A percentile compares a stretch with the other conserved stretches of the same genome.
Evolutionary conservation across 2,888 invertebrate genomes (phyloP).

Genomic region (Dynastes grantii): DNA sequence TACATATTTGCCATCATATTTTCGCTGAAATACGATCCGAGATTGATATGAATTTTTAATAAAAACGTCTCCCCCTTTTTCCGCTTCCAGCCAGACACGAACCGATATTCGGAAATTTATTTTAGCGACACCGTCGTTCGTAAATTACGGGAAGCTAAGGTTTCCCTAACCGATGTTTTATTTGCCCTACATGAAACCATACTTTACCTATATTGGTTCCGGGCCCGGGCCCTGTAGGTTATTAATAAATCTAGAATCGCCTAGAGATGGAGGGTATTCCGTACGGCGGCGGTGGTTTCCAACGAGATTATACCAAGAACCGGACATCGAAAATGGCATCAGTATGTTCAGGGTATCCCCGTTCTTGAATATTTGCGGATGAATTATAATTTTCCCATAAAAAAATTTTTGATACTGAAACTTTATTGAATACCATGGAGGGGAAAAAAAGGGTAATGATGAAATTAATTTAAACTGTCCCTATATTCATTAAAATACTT

Average conservation of each 20-base stretch:
- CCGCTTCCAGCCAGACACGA: constrained; percentile 26
- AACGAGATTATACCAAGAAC: constrained; percentile 17
- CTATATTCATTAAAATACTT: no score
- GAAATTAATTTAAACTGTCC: neutral
- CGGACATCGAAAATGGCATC: constrained; percentile 17
- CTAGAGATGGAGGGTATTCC: constrained; percentile 16
- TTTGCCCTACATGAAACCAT: constrained; percentile 37
- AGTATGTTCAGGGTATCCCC: neutral
- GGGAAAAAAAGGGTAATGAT: neutral
- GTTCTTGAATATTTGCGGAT: constrained; percentile 17
- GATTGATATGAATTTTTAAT: constrained; percentile 48
- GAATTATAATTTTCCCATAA: constrained; percentile 26
- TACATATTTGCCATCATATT: constrained; percentile 41
- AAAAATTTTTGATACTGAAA: constrained; percentile 16
- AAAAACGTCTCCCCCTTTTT: constrained; percentile 40
- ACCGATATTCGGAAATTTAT: constrained; percentile 45
- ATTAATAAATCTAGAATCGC: constrained; percentile 43
- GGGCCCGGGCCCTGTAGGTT: constrained; percentile 32
- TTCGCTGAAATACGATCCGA: constrained; percentile 35
- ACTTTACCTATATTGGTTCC: constrained; percentile 39
- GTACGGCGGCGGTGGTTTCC: neutral
- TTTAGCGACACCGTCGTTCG: constrained; percentile 42
- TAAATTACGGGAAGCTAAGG: constrained; percentile 33
- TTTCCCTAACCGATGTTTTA: constrained; percentile 38
- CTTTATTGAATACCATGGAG: constrained; percentile 14